These are phyloP conservation scores for Bubo bubo DNA, from an alignment of 2,113 vertebrate genomes.

Conservation along the genomic window DNA sequence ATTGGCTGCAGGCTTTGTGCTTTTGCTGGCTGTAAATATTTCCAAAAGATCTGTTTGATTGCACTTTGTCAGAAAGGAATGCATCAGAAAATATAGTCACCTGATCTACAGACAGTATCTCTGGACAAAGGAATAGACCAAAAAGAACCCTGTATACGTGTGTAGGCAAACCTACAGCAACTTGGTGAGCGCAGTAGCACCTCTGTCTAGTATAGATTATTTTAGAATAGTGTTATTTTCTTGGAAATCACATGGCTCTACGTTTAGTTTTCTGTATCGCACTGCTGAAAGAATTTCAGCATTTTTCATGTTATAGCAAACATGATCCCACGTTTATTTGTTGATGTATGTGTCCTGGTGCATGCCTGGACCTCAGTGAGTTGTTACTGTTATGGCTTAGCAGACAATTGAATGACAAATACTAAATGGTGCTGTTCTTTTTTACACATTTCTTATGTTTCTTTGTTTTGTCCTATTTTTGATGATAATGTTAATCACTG, in stretches of 20 bases:
- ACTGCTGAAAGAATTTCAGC: neutral
- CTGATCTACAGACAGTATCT: neutral
- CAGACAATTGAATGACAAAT: neutral
- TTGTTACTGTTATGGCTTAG: neutral
- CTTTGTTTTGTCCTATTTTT: neutral
- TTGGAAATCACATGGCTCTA: neutral
- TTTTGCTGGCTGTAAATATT: neutral
- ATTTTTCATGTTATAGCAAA: neutral
- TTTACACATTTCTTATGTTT: neutral
- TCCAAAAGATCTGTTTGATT: neutral
- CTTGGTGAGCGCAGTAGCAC: neutral
- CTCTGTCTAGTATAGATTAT: neutral
- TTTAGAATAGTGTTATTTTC: neutral
- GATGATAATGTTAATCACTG: neutral
- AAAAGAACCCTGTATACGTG: rapidly evolving
- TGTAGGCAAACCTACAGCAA: neutral
- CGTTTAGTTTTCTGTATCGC: neutral
- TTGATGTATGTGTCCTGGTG: neutral
- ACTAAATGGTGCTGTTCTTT: neutral
- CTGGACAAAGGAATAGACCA: neutral
- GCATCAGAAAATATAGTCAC: neutral
- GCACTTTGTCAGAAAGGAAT: neutral
- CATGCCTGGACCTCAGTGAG: neutral
- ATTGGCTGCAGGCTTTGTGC: neutral
- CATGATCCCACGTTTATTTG: neutral